phyloP scores from a whole-genome alignment of 2,888 invertebrate genomes.

The Uloborus plumipes region DNA sequence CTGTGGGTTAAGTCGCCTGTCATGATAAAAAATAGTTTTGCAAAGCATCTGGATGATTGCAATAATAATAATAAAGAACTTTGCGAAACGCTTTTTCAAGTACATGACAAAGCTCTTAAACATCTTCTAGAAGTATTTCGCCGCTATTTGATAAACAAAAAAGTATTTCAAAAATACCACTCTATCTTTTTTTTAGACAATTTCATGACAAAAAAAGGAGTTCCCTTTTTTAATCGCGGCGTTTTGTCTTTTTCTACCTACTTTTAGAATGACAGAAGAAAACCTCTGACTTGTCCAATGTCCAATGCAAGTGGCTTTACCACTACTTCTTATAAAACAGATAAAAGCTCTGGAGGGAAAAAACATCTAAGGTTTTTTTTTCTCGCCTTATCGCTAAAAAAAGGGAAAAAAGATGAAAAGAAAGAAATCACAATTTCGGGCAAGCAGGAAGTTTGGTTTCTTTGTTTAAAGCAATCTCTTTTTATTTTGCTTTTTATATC shows the following conservation, averaged over 20 bases:
- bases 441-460: conserved; percentile 9
- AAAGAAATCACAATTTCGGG: neutral
- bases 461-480: conserved; percentile 8
- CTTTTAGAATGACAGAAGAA: conserved; percentile 28
- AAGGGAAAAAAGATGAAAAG: no score
- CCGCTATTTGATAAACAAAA: neutral
- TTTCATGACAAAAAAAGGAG: neutral
- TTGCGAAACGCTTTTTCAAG: no score
- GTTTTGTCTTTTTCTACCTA: conserved; percentile 20
- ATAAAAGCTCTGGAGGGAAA: conserved; percentile 15
- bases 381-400: conserved; percentile 1
- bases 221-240: neutral
- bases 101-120: no score
- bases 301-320: conserved; percentile 9
- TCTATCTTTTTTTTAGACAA: neutral
- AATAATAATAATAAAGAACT: no score
- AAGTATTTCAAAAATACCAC: neutral
- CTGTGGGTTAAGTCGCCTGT: no score
- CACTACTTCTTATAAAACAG: conserved; percentile 20
- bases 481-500: neutral
- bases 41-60: no score
- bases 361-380: conserved; percentile 21
- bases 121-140: no score
- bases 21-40: no score
- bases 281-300: conserved; percentile 23